Evolutionary conservation across 2,888 invertebrate genomes (phyloP), one percentile per base, ranked within the genome.

Genomic region (Alloplasta piceator): DNA sequence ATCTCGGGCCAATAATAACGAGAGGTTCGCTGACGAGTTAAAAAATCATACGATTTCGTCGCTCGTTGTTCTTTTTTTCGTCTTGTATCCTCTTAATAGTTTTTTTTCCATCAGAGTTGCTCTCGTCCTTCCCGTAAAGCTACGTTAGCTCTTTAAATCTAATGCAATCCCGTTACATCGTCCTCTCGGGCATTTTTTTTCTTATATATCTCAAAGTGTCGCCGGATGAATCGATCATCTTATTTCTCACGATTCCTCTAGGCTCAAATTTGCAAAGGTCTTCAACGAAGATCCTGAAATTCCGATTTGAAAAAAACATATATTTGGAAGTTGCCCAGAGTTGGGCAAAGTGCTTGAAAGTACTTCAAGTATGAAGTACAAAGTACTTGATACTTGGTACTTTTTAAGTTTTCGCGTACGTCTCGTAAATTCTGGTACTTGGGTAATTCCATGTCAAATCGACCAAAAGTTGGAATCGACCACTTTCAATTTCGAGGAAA

Each of bases 61-160:
- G 72, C 52, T 61, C 74, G 77, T 43, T 82, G 39, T 26, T 74
- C 38, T 46, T 16, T 67, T 9, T 73, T 26, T 56, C 52, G 58
- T 16, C 43, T 61, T 26, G 26, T 48, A 12, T 68, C 10, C 36
- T 38, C 56, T 70, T 12, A 41, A 7, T 68, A 14, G 36, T 66
- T 75, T 78, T 56, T 41, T 73, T 73, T 75, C 52, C 58, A 43
- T 52, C 58, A 38, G 74, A 68, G 79, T 76, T 67, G 36, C 76
- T 73, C 50, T 67, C 66, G 48, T 74, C 63, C 43, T 66, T 43
- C 66, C 78, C 50, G 66, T 78, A 78, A 80, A 80, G 70, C 81
- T 61, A 74, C 64, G 41, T 46, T 64, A 78, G 74, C 74, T 61
- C 67, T 67, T 48, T 64, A 70, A 66, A 71, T 50, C 66, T 72